A percentile compares a stretch with the other conserved stretches of the same genome.
phyloP scores from a whole-genome alignment of 2,888 invertebrate genomes.

The Tenthredo notha region DNA sequence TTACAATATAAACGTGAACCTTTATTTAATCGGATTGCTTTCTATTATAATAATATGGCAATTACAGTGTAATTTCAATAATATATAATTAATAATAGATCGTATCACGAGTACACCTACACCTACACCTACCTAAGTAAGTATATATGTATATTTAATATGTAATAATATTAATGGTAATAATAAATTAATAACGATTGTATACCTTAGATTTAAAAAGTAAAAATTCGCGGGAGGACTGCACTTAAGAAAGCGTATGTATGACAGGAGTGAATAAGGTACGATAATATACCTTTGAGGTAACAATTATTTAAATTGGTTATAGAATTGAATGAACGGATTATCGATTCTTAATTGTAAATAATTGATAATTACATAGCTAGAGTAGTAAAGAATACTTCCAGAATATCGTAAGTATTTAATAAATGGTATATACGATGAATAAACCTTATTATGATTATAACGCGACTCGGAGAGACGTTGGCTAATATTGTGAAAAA shows the following conservation, averaged over 20 bases:
- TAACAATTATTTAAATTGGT: slow-evolving; percentile 2
- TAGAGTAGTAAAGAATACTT: not conserved
- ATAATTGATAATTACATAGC: not conserved
- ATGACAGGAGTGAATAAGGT: not conserved
- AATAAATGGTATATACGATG: not conserved
- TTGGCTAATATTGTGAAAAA: not conserved
- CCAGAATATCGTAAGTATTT: not conserved
- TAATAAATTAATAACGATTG: slow-evolving; percentile 23
- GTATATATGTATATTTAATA: slow-evolving; percentile 18
- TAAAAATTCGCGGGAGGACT: slow-evolving; percentile 23
- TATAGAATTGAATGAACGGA: slow-evolving; percentile 1
- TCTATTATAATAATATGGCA: slow-evolving; percentile 40
- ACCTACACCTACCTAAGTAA: slow-evolving; percentile 26
- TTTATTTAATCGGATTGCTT: slow-evolving; percentile 37
- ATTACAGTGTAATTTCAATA: slow-evolving; percentile 27
- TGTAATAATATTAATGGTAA: slow-evolving; percentile 6
- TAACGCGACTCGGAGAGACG: not conserved
- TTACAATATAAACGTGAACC: slow-evolving; percentile 49
- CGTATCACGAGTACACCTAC: slow-evolving; percentile 42
- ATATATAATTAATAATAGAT: slow-evolving; percentile 30
- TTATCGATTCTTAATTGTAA: slow-evolving; percentile 6
- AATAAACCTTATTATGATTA: not conserved
- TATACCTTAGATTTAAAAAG: slow-evolving; percentile 6
- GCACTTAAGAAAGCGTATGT: not conserved
- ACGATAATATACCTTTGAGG: not conserved